Evolutionary conservation across 2,888 invertebrate species (phyloP).

Genomic region (Drosophila seclusa): DNA sequence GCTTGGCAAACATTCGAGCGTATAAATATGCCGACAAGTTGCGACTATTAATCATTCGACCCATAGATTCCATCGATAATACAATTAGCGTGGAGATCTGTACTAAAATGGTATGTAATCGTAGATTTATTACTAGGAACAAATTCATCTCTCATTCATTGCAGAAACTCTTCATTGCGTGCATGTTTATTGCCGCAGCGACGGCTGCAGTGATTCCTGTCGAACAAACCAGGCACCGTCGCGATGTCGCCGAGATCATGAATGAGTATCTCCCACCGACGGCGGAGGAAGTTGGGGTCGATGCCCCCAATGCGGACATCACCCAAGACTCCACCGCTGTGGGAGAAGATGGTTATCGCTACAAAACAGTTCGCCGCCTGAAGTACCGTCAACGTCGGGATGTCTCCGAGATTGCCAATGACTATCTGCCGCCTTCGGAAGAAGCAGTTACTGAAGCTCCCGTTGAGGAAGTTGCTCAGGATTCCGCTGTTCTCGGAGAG

Average conservation of each 20-base stretch:
- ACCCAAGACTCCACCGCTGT: slow-evolving; percentile 65
- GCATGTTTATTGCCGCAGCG: slow-evolving; percentile 74
- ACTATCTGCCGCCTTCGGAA: slow-evolving; percentile 69
- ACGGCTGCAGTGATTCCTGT: slow-evolving; percentile 81
- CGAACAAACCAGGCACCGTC: slow-evolving; percentile 79
- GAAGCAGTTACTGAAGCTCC: slow-evolving; percentile 39
- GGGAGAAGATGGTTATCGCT: slow-evolving; percentile 74
- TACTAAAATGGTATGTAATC: slow-evolving; percentile 68
- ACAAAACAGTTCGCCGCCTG: slow-evolving; percentile 75
- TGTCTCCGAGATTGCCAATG: slow-evolving; percentile 71
- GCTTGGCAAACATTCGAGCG: slow-evolving; percentile 70
- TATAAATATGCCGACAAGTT: slow-evolving; percentile 79
- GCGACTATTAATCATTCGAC: slow-evolving; percentile 79
- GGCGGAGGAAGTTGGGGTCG: slow-evolving; percentile 50
- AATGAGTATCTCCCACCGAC: slow-evolving; percentile 74
- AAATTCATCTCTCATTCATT: slow-evolving; percentile 18
- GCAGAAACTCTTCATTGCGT: slow-evolving; percentile 74
- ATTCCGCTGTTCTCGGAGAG: slow-evolving; percentile 47
- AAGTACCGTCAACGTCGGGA: slow-evolving; percentile 78
- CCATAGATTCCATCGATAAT: slow-evolving; percentile 77
- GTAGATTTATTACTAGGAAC: slow-evolving; percentile 15
- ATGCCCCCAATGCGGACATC: slow-evolving; percentile 33
- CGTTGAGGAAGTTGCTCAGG: slow-evolving; percentile 47
- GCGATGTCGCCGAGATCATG: slow-evolving; percentile 74
- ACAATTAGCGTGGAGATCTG: slow-evolving; percentile 75